Evolutionary conservation across 2,888 invertebrate species (phyloP), one percentile per base, ranked within the genome.

Genomic region (Podotricha telesiphe): DNA sequence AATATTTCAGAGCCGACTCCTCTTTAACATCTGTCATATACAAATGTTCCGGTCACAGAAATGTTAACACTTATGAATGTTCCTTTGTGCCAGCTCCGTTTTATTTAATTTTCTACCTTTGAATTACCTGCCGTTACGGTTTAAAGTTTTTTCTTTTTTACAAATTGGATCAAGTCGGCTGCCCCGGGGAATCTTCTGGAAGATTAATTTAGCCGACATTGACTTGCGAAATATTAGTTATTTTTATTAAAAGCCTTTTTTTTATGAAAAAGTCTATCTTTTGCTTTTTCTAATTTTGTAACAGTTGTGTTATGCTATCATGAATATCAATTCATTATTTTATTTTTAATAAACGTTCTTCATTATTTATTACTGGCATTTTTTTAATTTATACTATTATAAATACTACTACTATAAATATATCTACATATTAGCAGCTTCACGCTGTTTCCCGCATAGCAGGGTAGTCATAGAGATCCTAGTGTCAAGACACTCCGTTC

Each of bases 131-230:
- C 67, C 65, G 62, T 69, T 69, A 70, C 69, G 69, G 59, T 70
- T 55, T 64, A 66, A 68, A 69, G 71, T 73, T 76, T 83, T 84
- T 86, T 85, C 80, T 82, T 85, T 37, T 78, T 82, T 84, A 82
- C 78, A 80, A 86, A 85, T 86, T 83, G 81, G 83, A 83, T 84
- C 79, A 76, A 77, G 79, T 73, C 64, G 76, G 79, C 76, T 69
- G 76, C 75, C 79, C 73, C 71, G 28, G 73, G 82, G 84, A 75
- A 58, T 68, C 66, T 68, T 71, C 65, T 69, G 69, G 64, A 65
- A 68, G 71, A 71, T 71, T 71, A 73, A 74, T 73, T 74, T 71
- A 66, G 67, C 56, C 67, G 67, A 22, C 68, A 61, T 65, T 62
- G 62, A 69, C 64, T 67, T 62, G 56, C 42, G 50, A 56, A 68